These are phyloP conservation scores for Cotesia vestalis DNA, from an alignment of 1,140 invertebrate genomes.

Conservation along the genomic window DNA sequence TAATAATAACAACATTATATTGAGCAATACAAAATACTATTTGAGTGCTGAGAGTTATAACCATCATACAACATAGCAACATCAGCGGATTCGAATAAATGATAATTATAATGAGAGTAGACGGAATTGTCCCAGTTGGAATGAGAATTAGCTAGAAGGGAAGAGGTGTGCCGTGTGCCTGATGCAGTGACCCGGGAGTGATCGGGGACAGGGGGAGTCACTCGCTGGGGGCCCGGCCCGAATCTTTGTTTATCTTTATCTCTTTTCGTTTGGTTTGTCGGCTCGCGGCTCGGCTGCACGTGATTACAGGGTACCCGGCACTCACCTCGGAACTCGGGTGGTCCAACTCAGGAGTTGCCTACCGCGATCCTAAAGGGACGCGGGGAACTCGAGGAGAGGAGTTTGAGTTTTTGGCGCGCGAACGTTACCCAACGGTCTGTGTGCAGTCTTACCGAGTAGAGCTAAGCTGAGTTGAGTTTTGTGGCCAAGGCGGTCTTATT, in stretches of 20 bases:
- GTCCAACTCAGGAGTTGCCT: constrained; percentile 47
- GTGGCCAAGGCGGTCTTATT: constrained; percentile 27
- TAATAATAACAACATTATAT: too few relatives aligned
- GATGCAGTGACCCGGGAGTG: neutral
- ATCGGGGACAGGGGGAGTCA: neutral
- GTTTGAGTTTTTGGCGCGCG: constrained; percentile 29
- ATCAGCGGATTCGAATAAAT: too few relatives aligned
- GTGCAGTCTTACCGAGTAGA: constrained; percentile 12
- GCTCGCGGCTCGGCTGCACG: constrained; percentile 62
- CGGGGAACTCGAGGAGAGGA: neutral
- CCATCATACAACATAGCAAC: too few relatives aligned
- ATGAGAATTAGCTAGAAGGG: constrained; percentile 9
- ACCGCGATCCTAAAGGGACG: constrained; percentile 28
- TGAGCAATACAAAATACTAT: too few relatives aligned
- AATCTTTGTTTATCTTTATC: constrained; percentile 68
- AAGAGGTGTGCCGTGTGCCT: constrained; percentile 28
- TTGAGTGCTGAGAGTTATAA: too few relatives aligned
- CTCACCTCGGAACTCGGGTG: constrained; percentile 67
- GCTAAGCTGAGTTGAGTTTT: neutral
- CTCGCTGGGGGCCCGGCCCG: constrained; percentile 29
- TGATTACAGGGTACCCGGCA: constrained; percentile 65
- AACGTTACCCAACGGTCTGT: constrained; percentile 14
- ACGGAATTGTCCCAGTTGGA: constrained; percentile 19
- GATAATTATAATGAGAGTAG: too few relatives aligned
- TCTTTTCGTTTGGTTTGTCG: constrained; percentile 67